Conservation (phyloP, 2,113 vertebrate genomes). For the Aegotheles bennettii region DNA sequence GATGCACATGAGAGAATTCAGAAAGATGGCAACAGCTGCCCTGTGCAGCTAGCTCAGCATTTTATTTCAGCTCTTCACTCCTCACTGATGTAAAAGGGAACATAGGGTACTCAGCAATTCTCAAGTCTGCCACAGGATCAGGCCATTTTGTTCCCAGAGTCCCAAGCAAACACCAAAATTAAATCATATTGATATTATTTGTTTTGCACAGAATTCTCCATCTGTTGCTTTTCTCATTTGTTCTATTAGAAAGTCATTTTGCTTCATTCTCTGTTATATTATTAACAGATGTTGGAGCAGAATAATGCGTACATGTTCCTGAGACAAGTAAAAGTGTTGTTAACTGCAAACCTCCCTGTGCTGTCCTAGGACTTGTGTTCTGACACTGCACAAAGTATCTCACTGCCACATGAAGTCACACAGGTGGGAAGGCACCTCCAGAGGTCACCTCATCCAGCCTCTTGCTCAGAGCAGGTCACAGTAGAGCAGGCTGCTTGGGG, state of each 20-base stretch:
- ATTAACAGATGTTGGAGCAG: conserved; percentile 25
- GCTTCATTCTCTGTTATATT: background rate
- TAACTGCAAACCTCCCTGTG: background rate
- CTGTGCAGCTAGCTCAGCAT: background rate
- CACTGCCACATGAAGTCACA: background rate
- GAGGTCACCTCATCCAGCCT: background rate
- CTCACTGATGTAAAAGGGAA: background rate
- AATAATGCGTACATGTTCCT: background rate
- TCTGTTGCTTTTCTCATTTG: background rate
- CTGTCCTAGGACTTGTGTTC: background rate
- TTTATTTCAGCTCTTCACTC: background rate
- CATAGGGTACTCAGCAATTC: accelerated
- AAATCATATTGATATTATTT: background rate
- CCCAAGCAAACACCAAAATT: background rate
- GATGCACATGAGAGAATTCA: background rate
- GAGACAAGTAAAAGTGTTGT: background rate
- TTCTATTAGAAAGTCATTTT: background rate
- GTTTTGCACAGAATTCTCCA: conserved; percentile 15
- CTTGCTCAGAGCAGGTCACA: background rate
- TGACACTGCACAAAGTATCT: background rate
- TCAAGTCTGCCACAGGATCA: background rate
- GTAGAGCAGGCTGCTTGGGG: background rate
- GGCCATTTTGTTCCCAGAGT: background rate
- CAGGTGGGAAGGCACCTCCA: background rate
- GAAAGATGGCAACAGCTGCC: background rate